A percentile compares a stretch with the other conserved stretches of the same genome.
Conservation (phyloP, 2,797 vertebrate genomes). For the Brachyrhaphis roseni region DNA sequence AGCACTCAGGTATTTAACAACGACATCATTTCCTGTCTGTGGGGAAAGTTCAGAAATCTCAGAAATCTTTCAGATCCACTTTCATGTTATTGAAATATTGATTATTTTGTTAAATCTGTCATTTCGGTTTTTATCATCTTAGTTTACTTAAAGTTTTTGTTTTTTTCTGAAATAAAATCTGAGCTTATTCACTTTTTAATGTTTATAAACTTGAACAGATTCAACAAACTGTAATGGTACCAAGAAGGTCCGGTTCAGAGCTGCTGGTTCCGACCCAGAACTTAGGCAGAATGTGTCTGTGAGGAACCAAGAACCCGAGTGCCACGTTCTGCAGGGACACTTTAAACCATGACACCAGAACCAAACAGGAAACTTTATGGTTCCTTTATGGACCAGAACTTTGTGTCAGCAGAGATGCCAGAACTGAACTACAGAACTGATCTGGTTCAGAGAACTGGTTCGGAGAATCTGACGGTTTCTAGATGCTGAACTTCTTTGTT, state of each 20-base stretch:
- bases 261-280: neutral
- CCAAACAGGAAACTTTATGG: neutral
- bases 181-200: neutral
- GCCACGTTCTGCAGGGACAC: neutral
- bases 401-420: too few species aligned
- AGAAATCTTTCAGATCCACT: conserved; percentile 25
- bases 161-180: neutral
- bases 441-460: neutral
- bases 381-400: neutral
- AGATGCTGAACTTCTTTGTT: conserved; percentile 54
- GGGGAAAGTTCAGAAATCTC: conserved; percentile 52
- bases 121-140: neutral
- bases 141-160: neutral
- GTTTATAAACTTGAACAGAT: neutral
- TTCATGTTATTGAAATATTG: neutral
- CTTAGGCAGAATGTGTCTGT: too few species aligned
- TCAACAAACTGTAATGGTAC: neutral
- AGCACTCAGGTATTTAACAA: conserved; percentile 80
- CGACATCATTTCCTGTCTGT: conserved; percentile 36
- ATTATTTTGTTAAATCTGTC: neutral
- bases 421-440: too few species aligned
- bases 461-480: conserved; percentile 29
- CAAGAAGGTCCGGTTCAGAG: neutral
- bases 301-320: neutral
- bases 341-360: neutral